Evolutionary conservation across 2,113 vertebrate species (phyloP).

Genomic region (Eleginops maclovinus): DNA sequence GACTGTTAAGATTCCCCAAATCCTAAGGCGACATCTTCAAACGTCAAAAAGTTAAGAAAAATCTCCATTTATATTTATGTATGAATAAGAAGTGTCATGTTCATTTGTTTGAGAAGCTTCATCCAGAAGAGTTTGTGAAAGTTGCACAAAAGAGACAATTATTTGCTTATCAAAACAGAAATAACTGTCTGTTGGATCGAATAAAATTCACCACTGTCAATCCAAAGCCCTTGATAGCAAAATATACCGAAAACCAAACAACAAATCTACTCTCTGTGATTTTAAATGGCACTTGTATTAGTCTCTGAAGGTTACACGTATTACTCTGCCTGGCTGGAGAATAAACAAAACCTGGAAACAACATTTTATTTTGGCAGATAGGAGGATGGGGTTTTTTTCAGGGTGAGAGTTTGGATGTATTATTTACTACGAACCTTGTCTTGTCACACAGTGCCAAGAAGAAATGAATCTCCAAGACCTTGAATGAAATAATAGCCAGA

Average conservation of each 20-base stretch:
- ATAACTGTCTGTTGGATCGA: no score
- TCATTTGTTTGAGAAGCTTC: not conserved
- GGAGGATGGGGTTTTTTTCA: not conserved
- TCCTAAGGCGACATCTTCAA: not conserved
- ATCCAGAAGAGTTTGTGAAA: not conserved
- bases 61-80: not conserved
- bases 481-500: constrained; percentile 34
- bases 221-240: not conserved
- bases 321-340: not conserved
- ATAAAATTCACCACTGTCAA: not conserved
- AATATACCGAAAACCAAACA: not conserved
- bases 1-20: not conserved
- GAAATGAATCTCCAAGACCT: constrained; percentile 24
- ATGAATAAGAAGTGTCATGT: not conserved
- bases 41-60: not conserved
- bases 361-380: not conserved
- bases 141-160: no score
- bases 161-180: not conserved
- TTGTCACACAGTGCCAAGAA: not conserved
- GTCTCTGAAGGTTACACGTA: not conserved
- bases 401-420: not conserved
- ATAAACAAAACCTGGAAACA: not conserved
- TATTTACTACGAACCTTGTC: not conserved
- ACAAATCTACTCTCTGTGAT: not conserved
- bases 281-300: not conserved